Conservation (phyloP, 2,888 invertebrate species). For the Erebia ligea region DNA sequence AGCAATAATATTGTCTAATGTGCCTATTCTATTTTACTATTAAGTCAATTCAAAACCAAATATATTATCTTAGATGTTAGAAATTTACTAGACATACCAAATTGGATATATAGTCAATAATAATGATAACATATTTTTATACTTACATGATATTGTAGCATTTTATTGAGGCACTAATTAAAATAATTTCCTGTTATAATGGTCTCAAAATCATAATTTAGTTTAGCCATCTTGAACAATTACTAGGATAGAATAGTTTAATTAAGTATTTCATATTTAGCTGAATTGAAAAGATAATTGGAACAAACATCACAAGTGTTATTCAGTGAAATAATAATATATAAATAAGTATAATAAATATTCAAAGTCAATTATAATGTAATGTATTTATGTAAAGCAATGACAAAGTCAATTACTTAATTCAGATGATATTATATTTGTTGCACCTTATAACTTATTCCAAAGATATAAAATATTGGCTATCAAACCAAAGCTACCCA, state of each 20-base stretch:
- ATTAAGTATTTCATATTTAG: constrained; percentile 42
- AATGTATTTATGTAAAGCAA: constrained; percentile 33
- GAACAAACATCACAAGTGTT: constrained; percentile 57
- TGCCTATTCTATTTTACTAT: constrained; percentile 67
- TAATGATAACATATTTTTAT: constrained; percentile 41
- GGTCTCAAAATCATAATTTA: constrained; percentile 59
- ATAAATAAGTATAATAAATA: constrained; percentile 22
- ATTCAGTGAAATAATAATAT: constrained; percentile 42
- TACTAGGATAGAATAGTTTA: constrained; percentile 46
- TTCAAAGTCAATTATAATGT: constrained; percentile 32
- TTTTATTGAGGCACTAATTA: constrained; percentile 40
- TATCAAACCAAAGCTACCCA: constrained; percentile 71
- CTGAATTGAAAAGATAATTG: constrained; percentile 41
- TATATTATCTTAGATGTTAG: constrained; percentile 64
- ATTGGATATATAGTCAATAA: constrained; percentile 47
- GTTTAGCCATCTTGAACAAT: constrained; percentile 65
- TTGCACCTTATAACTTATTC: constrained; percentile 39
- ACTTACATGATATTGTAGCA: constrained; percentile 34
- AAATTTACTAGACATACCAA: constrained; percentile 47
- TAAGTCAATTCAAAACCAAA: constrained; percentile 70
- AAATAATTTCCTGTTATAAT: constrained; percentile 50
- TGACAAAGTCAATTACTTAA: constrained; percentile 44
- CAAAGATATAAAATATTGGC: constrained; percentile 61
- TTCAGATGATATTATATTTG: constrained; percentile 23
- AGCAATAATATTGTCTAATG: constrained; percentile 78